phyloP scores from a whole-genome alignment of 2,113 vertebrate genomes.

The Neogobius melanostomus region DNA sequence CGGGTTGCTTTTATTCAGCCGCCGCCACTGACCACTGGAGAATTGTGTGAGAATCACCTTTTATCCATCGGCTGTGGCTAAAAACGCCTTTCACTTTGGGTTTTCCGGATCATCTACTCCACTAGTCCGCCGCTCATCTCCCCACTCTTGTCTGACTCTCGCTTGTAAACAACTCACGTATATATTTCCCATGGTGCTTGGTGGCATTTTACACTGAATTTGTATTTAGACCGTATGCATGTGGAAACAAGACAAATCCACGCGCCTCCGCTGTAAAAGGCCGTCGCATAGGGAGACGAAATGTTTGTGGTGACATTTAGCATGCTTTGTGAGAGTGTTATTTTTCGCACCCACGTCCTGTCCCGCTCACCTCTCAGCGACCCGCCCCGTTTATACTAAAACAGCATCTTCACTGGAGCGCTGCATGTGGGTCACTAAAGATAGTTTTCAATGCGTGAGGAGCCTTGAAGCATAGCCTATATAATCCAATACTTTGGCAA shows the following conservation, averaged over 20 bases:
- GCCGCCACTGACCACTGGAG: conserved; percentile 18
- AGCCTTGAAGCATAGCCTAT: background rate
- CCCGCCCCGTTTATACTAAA: background rate
- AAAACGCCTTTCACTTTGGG: conserved; percentile 66
- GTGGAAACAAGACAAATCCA: background rate
- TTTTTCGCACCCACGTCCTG: background rate
- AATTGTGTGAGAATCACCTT: conserved; percentile 52
- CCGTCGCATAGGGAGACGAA: too few relatives aligned
- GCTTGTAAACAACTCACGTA: background rate
- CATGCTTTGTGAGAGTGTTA: background rate
- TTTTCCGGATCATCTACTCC: conserved; percentile 53
- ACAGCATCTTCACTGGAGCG: background rate
- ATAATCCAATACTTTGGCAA: too few relatives aligned
- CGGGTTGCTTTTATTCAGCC: conserved; percentile 37
- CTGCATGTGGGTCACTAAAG: background rate
- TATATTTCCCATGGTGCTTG: background rate
- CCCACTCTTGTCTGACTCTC: background rate
- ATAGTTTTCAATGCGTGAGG: background rate
- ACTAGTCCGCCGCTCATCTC: conserved; percentile 1
- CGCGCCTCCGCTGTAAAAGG: too few relatives aligned
- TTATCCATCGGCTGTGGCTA: conserved; percentile 46
- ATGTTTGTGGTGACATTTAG: background rate
- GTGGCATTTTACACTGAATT: background rate
- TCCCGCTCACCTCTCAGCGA: background rate
- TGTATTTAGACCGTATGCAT: background rate